phyloP scores from a whole-genome alignment of 2,113 vertebrate genomes.

The Gracilinanus agilis region DNA sequence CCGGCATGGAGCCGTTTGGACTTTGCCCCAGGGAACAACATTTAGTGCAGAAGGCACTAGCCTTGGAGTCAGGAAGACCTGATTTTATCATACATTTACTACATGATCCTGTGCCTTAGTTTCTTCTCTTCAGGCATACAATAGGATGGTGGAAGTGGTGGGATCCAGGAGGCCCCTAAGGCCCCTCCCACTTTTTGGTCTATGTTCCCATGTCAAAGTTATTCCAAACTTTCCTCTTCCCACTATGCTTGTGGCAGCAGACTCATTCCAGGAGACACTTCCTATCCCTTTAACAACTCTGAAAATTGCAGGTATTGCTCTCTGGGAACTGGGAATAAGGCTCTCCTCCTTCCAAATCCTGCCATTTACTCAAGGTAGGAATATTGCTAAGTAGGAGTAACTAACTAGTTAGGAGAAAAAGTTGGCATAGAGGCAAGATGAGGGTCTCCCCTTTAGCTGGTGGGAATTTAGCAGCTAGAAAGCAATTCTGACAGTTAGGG shows the following conservation, averaged over 20 bases:
- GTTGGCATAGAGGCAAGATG: not conserved
- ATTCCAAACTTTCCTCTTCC: not conserved
- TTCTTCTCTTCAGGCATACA: not conserved
- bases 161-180: not conserved
- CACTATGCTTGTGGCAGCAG: not conserved
- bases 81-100: not conserved
- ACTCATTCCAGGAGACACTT: not conserved
- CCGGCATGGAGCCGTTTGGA: not conserved
- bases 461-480: not conserved
- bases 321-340: not conserved
- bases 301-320: not conserved
- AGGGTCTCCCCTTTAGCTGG: not conserved
- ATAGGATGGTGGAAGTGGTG: not conserved
- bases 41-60: not conserved
- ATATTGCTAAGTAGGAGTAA: not conserved
- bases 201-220: not conserved
- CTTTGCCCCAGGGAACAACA: not conserved
- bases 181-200: not conserved
- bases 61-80: not conserved
- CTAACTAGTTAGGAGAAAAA: not conserved
- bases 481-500: slow-evolving; percentile 19
- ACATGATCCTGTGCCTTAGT: not conserved
- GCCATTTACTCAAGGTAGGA: not conserved
- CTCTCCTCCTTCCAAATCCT: not conserved
- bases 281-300: not conserved